These are phyloP conservation scores for Kryphioiulus occultus DNA, from an alignment of 2,888 invertebrate genomes.

Conservation along the genomic window DNA sequence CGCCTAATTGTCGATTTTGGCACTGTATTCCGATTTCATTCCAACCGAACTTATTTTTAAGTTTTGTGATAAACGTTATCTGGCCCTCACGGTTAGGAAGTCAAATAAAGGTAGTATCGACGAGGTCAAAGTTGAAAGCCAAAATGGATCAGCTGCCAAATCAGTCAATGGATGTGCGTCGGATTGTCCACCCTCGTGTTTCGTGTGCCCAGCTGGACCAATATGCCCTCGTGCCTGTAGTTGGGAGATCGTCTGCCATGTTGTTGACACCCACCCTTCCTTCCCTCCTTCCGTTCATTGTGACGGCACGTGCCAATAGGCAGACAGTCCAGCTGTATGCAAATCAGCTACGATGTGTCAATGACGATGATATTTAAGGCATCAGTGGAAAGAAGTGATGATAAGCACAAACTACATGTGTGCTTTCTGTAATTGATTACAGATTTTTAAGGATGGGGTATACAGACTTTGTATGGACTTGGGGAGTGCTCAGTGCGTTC, in stretches of 20 bases:
- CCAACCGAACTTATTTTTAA: too few species aligned
- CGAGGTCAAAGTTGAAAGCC: background rate
- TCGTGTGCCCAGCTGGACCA: slow-evolving; percentile 35
- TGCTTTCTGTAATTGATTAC: background rate
- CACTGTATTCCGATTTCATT: too few species aligned
- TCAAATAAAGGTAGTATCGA: background rate
- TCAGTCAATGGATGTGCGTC: background rate
- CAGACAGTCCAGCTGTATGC: slow-evolving; percentile 41
- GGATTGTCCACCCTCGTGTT: slow-evolving; percentile 20
- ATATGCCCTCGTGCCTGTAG: slow-evolving; percentile 38
- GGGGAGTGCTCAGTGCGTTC: background rate
- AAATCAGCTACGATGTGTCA: background rate
- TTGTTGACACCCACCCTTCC: slow-evolving; percentile 1
- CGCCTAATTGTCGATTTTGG: too few species aligned
- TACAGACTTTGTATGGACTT: background rate
- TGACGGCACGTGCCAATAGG: slow-evolving; percentile 42
- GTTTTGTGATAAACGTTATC: too few species aligned
- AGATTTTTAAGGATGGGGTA: background rate
- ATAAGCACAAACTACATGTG: background rate
- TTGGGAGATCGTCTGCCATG: background rate
- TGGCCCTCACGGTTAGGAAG: background rate
- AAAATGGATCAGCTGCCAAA: background rate
- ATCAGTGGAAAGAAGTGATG: background rate
- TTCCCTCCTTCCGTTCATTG: background rate
- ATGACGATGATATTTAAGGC: background rate